Conservation (phyloP, 2,888 invertebrate species). For the Hirudinaria manillensis region DNA sequence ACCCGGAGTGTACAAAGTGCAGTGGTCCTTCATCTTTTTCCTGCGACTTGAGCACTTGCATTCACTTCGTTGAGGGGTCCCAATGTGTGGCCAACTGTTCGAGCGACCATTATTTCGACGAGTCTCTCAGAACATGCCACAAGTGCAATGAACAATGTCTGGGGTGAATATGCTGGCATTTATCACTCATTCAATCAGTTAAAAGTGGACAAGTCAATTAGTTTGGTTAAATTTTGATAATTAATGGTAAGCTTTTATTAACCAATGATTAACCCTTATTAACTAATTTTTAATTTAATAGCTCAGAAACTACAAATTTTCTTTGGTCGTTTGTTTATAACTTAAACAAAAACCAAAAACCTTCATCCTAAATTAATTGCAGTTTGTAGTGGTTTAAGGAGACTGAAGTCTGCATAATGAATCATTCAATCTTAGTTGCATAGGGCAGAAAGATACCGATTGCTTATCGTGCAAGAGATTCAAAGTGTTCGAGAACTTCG, state of each 20-base stretch:
- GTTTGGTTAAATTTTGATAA: too few relatives aligned
- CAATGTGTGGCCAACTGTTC: constrained; percentile 16
- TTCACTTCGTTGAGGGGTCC: constrained; percentile 24
- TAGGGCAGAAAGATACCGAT: constrained; percentile 29
- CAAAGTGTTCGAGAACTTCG: constrained; percentile 31
- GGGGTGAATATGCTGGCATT: neutral
- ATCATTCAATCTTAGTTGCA: constrained; percentile 28
- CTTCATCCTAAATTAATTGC: too few relatives aligned
- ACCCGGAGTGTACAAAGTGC: constrained; percentile 80
- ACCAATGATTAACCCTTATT: too few relatives aligned
- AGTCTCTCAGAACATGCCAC: neutral
- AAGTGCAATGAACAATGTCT: neutral
- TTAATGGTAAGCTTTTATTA: too few relatives aligned
- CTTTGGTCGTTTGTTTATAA: too few relatives aligned
- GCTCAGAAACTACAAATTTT: too few relatives aligned
- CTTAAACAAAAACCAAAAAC: too few relatives aligned
- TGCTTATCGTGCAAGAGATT: constrained; percentile 29
- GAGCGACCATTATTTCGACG: neutral
- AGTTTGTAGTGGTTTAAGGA: too few relatives aligned
- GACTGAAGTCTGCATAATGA: too few relatives aligned
- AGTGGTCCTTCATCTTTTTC: constrained; percentile 64
- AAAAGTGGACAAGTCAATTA: too few relatives aligned
- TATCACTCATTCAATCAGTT: too few relatives aligned
- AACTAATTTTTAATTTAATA: too few relatives aligned
- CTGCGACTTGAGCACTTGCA: constrained; percentile 20